phyloP scores from a whole-genome alignment of 2,797 vertebrate species.

The Hipposideros larvatus region DNA sequence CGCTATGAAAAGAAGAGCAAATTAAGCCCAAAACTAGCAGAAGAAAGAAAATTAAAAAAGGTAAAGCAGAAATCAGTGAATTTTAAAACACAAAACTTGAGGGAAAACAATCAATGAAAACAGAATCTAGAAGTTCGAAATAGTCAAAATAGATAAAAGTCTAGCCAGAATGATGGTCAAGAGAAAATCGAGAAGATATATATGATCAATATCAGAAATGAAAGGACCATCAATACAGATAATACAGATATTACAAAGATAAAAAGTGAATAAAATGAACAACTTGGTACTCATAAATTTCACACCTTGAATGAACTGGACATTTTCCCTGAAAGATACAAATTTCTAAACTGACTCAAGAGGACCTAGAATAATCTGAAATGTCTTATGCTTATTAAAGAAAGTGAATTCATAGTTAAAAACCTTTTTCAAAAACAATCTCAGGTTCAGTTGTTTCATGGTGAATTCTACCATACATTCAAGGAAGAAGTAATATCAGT shows the following conservation, averaged over 20 bases:
- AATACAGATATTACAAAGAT: neutral
- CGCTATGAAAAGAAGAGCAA: neutral
- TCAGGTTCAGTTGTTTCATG: neutral
- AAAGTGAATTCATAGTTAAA: neutral
- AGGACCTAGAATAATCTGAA: neutral
- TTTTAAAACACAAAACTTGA: constrained; percentile 7
- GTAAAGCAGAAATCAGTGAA: neutral
- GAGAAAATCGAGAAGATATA: neutral
- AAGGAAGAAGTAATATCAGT: neutral
- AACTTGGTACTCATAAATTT: neutral
- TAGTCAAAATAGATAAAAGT: neutral
- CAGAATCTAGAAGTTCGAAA: constrained; percentile 1
- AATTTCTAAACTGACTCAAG: neutral
- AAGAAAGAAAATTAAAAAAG: neutral
- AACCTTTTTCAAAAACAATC: neutral
- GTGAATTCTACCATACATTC: neutral
- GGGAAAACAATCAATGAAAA: neutral
- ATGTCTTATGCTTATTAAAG: neutral
- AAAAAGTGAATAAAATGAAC: neutral
- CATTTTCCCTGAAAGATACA: neutral
- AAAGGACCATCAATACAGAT: neutral
- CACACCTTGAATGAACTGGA: neutral
- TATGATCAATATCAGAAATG: neutral
- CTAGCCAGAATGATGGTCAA: neutral
- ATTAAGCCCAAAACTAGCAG: neutral